A percentile compares a stretch with the other conserved stretches of the same genome.
Conservation (phyloP, 2,797 vertebrate genomes). For the Eulemur coronatus region DNA sequence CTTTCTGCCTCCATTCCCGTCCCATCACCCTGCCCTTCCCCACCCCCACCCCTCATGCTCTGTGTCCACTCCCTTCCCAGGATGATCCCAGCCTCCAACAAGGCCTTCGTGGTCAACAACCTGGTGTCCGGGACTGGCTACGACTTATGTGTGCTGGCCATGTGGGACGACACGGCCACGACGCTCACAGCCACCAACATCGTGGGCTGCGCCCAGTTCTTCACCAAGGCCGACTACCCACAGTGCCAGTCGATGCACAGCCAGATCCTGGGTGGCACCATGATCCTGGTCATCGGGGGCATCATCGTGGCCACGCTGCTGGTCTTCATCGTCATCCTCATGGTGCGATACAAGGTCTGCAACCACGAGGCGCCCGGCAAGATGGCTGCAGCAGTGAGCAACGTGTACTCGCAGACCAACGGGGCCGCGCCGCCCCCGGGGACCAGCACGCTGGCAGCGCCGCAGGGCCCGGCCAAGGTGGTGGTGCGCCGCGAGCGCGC, state of each 20-base stretch:
- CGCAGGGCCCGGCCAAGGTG: constrained; percentile 92
- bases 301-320: constrained; percentile 96
- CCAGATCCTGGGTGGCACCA: constrained; percentile 96
- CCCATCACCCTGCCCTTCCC: neutral
- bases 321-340: constrained; percentile 97
- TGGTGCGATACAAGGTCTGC: constrained; percentile 97
- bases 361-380: constrained; percentile 87
- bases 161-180: constrained; percentile 97
- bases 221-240: constrained; percentile 95
- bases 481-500: constrained; percentile 90
- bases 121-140: constrained; percentile 96
- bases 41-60: neutral
- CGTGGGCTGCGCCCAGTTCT: constrained; percentile 96
- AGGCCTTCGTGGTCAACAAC: constrained; percentile 96
- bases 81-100: constrained; percentile 96
- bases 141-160: constrained; percentile 97
- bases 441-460: constrained; percentile 85
- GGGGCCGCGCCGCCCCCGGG: constrained; percentile 82
- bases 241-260: constrained; percentile 97
- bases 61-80: constrained; percentile 79
- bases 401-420: constrained; percentile 96
- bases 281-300: constrained; percentile 97
- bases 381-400: constrained; percentile 91
- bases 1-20: neutral
- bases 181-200: constrained; percentile 98